Conservation (phyloP, 2,888 invertebrate genomes). For the Adelognathus sp. region DNA sequence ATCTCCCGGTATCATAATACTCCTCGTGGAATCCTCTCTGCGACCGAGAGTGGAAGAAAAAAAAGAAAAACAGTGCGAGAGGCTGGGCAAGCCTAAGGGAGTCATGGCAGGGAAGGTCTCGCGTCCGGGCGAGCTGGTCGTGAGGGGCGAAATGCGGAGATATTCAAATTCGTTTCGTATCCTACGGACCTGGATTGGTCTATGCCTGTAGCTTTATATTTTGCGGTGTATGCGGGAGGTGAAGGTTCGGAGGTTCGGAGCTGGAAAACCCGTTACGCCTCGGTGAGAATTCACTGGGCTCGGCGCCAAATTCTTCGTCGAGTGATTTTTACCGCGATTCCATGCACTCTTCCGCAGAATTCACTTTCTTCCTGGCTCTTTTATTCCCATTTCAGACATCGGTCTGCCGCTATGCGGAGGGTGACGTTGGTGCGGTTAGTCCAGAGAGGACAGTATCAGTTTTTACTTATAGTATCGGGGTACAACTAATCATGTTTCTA, state of each 20-base stretch:
- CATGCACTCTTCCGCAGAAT: slow-evolving; percentile 57
- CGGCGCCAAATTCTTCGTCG: slow-evolving; percentile 62
- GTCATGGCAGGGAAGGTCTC: slow-evolving; percentile 29
- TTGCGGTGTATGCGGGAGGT: background rate
- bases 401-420: background rate
- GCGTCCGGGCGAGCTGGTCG: slow-evolving; percentile 36
- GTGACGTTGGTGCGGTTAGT: background rate
- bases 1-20: slow-evolving; percentile 54
- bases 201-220: background rate
- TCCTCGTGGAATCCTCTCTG: slow-evolving; percentile 13
- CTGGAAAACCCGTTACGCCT: slow-evolving; percentile 51
- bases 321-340: slow-evolving; percentile 64
- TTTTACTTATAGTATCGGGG: background rate
- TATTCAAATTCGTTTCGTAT: slow-evolving; percentile 59
- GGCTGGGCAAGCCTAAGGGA: background rate
- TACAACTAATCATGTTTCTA: too few relatives aligned
- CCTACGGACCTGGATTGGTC: background rate
- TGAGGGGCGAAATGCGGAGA: slow-evolving; percentile 44
- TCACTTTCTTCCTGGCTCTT: slow-evolving; percentile 29
- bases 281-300: slow-evolving; percentile 58
- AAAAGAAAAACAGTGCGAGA: slow-evolving; percentile 20
- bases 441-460: background rate
- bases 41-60: slow-evolving; percentile 22
- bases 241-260: slow-evolving; percentile 27
- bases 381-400: background rate